A percentile compares a stretch with the other conserved stretches of the same genome.
Evolutionary conservation across 2,888 invertebrate species (phyloP).

Genomic region (Caenorhabditis japonica): DNA sequence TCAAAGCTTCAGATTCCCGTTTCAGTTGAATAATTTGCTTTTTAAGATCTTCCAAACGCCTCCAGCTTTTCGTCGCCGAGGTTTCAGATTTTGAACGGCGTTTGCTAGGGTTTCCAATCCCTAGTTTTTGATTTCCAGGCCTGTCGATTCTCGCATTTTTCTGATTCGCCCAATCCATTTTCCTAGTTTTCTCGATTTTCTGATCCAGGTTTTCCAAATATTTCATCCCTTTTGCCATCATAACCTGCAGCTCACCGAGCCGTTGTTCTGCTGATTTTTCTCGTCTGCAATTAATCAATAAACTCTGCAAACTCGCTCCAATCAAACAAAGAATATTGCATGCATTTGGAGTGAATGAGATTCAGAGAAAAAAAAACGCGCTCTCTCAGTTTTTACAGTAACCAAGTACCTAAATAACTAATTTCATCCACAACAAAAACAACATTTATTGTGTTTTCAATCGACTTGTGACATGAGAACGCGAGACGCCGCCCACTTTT

Average conservation of each 20-base stretch:
- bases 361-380: too few species aligned
- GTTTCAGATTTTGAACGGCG: constrained; percentile 27
- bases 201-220: constrained; percentile 36
- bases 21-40: constrained; percentile 35
- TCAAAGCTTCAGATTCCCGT: constrained; percentile 43
- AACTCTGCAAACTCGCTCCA: too few species aligned
- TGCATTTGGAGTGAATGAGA: too few species aligned
- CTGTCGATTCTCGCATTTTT: not conserved
- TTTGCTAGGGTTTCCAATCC: not conserved
- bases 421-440: too few species aligned
- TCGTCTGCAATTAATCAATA: too few species aligned
- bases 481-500: too few species aligned
- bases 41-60: constrained; percentile 26
- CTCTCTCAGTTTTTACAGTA: too few species aligned
- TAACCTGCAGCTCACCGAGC: constrained; percentile 32
- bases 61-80: constrained; percentile 1
- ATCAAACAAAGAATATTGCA: too few species aligned
- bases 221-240: constrained; percentile 21
- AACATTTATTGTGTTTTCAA: too few species aligned
- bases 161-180: constrained; percentile 13
- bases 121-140: not conserved
- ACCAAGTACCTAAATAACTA: not conserved
- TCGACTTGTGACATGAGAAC: too few species aligned
- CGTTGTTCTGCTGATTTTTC: constrained; percentile 14
- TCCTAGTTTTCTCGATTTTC: constrained; percentile 16